Conservation (phyloP, 2,888 invertebrate genomes). For the Nomada hirtipes region DNA sequence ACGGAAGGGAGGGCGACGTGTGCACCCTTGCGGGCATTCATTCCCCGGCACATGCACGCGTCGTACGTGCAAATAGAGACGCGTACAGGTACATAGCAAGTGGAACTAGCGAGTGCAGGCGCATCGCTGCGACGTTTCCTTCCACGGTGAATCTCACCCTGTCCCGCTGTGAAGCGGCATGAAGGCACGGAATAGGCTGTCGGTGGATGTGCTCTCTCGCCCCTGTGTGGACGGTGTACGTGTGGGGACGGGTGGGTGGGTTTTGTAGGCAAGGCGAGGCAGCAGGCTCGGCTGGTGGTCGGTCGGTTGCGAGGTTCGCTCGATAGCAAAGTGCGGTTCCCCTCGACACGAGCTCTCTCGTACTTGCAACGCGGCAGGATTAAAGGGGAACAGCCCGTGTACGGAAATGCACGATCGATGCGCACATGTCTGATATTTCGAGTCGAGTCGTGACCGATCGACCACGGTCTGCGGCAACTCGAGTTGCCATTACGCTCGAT, state of each 20-base stretch:
- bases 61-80: not conserved
- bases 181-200: conserved; percentile 63
- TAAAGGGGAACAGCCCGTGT: conserved; percentile 80
- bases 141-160: conserved; percentile 71
- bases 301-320: conserved; percentile 78
- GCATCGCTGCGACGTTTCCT: conserved; percentile 61
- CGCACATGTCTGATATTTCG: conserved; percentile 65
- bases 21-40: conserved; percentile 17
- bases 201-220: conserved; percentile 22
- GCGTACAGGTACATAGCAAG: not conserved
- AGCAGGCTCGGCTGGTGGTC: conserved; percentile 75
- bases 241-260: conserved; percentile 45
- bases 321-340: conserved; percentile 82
- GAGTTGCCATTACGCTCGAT: not conserved
- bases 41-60: conserved; percentile 4
- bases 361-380: conserved; percentile 81
- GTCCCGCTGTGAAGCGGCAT: conserved; percentile 60
- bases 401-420: conserved; percentile 68
- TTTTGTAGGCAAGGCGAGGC: conserved; percentile 64
- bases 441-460: conserved; percentile 60
- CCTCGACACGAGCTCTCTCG: conserved; percentile 82
- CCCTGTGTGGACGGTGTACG: not conserved
- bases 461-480: conserved; percentile 35
- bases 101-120: conserved; percentile 34
- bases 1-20: not conserved